Evolutionary conservation across 2,797 vertebrate genomes (phyloP), one percentile per base, ranked within the genome.

Genomic region (Uromys caudimaculatus): DNA sequence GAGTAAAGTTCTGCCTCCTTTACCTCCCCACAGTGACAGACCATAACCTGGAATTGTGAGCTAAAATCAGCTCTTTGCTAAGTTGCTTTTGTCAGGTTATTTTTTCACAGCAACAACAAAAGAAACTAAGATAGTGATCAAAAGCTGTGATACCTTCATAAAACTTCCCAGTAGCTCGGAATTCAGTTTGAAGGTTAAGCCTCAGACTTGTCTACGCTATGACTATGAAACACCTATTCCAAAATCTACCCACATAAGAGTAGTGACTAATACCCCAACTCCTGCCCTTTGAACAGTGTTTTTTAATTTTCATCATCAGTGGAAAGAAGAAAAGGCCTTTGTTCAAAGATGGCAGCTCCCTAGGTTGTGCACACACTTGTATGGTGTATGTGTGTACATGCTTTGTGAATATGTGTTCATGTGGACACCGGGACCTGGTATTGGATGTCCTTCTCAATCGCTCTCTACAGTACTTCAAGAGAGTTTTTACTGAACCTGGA

Each of bases 301-400:
- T 95, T 90, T 95, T 24, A 14, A 4, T 89, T 93, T 96, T 90
- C 10, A 89, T 21, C 11, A 83, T 94, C 47, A 64, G 62, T 58
- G 35, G 50, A 78, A 83, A 89, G 90, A 89, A 79, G 35, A 73
- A 35, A 38, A 47, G 75, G 76, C 24, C 47, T 67, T 75, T 92
- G 6, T 92, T 90, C 71, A 76, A 38, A 86, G 60, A 90, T 73
- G 77, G 23, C 3, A 73, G 2, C 32, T 88, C 56, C 67, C 50
- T 82, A 14, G 44, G 14, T 82, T 35, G 17, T 64, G 27, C 38
- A 62, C 38, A n/a, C 24, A 32, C 50, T 35, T 85, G 60, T 47
- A 4, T 64, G 82, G 41, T 84, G 41, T 64, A 13, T 64, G 4
- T 85, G 1, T 24, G 11, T n/a, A n/a, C 19, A 16, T 27, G 44